Percentiles rank a stretch among this genome's conserved stretches.
phyloP scores from a whole-genome alignment of 2,113 vertebrate species.

The Siniperca knerii region DNA sequence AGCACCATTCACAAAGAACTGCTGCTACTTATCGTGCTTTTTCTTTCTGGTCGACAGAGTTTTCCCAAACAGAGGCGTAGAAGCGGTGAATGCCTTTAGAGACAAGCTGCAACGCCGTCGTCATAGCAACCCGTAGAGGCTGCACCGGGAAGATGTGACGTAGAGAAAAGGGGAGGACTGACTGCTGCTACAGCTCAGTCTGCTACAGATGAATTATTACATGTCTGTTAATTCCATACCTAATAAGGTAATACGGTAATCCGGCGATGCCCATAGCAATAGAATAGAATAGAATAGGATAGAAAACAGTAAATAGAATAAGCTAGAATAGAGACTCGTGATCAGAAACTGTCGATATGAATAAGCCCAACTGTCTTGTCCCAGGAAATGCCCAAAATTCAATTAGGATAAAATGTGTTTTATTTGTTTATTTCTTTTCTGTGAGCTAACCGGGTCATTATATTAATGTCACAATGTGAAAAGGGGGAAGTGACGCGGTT shows the following conservation, averaged over 20 bases:
- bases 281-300: not conserved
- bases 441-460: accelerated
- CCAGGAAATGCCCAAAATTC: not conserved
- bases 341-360: not conserved
- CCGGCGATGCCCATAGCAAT: too few species aligned
- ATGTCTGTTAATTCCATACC: slow-evolving; percentile 1
- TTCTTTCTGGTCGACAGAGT: slow-evolving; percentile 3
- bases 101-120: slow-evolving; percentile 50
- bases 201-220: not conserved
- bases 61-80: slow-evolving; percentile 9
- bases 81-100: slow-evolving; percentile 30
- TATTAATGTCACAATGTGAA: not conserved
- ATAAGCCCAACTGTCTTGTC: not conserved
- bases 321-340: not conserved
- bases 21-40: not conserved
- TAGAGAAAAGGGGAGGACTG: slow-evolving; percentile 15
- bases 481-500: not conserved
- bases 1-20: not conserved
- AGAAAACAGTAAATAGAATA: not conserved
- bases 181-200: not conserved
- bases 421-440: not conserved
- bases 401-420: not conserved
- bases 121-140: slow-evolving; percentile 60
- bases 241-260: too few species aligned
- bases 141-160: slow-evolving; percentile 60